phyloP scores from a whole-genome alignment of 2,113 vertebrate genomes.

The Myxocyprinus asiaticus region DNA sequence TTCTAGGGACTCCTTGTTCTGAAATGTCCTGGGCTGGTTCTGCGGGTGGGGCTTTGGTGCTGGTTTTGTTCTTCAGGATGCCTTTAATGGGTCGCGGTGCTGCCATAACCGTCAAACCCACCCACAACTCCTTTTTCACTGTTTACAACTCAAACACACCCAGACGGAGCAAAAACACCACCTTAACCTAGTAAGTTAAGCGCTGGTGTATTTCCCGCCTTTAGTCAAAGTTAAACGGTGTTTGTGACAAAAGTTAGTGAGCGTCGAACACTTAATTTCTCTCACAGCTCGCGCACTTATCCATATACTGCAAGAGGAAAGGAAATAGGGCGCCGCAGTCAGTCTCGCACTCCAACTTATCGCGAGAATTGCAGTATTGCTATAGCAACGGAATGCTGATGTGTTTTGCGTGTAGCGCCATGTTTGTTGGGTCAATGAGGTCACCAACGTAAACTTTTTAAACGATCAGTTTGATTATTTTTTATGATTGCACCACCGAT shows the following conservation, averaged over 20 bases:
- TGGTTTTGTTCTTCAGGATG: slow-evolving; percentile 78
- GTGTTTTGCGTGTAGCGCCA: background rate
- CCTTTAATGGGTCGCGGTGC: slow-evolving; percentile 79
- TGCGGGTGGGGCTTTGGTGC: slow-evolving; percentile 59
- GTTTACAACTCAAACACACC: slow-evolving; percentile 7
- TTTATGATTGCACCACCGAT: no score
- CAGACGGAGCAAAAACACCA: background rate
- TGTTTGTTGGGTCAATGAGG: slow-evolving; percentile 17
- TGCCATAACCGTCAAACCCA: slow-evolving; percentile 71
- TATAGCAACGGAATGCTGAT: background rate
- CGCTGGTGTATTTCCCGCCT: no score
- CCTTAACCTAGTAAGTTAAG: background rate
- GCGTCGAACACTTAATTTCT: background rate
- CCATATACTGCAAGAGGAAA: slow-evolving; percentile 6
- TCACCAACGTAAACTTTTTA: no score
- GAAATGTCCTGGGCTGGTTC: slow-evolving; percentile 56
- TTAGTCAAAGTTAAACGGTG: background rate
- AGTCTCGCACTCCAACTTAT: slow-evolving; percentile 1
- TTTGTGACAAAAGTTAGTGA: background rate
- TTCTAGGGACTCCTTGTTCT: slow-evolving; percentile 59
- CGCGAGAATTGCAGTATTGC: slow-evolving; percentile 43
- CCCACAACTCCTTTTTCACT: background rate
- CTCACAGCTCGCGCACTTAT: background rate
- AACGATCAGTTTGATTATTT: no score
- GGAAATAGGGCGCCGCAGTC: slow-evolving; percentile 31